phyloP scores from a whole-genome alignment of 2,113 vertebrate species.

The Symphodus melops region DNA sequence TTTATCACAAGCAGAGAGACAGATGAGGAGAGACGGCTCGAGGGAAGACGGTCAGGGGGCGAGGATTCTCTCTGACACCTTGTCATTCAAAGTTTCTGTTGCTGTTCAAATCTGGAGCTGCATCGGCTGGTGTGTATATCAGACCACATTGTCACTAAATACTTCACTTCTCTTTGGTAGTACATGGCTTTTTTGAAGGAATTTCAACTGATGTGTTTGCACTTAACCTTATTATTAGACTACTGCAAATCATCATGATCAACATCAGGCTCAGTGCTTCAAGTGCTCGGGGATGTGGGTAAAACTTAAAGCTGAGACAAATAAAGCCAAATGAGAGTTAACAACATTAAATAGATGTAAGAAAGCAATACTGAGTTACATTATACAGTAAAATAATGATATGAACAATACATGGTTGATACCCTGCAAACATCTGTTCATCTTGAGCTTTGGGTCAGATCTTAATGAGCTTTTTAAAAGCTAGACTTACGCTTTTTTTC shows the following conservation, averaged over 20 bases:
- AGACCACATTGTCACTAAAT: constrained; percentile 8
- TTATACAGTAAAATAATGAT: no score
- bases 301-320: no score
- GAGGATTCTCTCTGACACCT: constrained; percentile 36
- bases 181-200: neutral
- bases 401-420: no score
- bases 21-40: constrained; percentile 39
- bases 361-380: no score
- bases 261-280: neutral
- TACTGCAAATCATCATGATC: neutral
- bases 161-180: constrained; percentile 1
- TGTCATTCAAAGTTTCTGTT: constrained; percentile 53
- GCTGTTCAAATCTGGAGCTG: constrained; percentile 39
- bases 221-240: constrained; percentile 2
- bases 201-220: constrained; percentile 5
- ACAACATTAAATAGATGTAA: no score
- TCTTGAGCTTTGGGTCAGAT: no score
- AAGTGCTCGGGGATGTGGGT: no score
- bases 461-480: no score
- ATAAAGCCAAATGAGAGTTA: no score
- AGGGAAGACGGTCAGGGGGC: constrained; percentile 26
- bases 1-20: constrained; percentile 45
- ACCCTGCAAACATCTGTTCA: no score
- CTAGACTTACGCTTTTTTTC: no score
- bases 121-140: constrained; percentile 8